Evolutionary conservation across 2,888 invertebrate genomes (phyloP).

Genomic region (Acanthoscelides obtectus): DNA sequence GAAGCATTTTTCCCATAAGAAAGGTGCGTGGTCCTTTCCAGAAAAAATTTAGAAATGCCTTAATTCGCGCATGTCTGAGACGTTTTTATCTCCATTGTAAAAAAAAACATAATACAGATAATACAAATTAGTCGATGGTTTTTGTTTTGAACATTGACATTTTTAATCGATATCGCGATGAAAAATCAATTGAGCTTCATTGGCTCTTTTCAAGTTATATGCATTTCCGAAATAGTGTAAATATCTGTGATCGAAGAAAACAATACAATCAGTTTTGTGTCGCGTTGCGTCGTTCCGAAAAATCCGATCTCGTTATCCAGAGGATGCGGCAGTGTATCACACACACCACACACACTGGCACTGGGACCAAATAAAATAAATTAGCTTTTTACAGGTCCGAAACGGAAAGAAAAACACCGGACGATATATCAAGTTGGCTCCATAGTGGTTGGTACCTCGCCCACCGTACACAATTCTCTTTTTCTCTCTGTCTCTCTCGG

Average conservation of each 20-base stretch:
- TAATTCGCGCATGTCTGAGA: no score
- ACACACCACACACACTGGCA: no score
- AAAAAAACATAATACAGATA: no score
- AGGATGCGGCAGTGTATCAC: conserved; percentile 23
- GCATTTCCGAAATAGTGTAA: neutral
- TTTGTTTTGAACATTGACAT: no score
- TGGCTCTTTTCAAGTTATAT: no score
- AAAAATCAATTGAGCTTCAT: no score
- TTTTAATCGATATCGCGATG: no score
- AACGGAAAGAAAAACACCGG: conserved; percentile 24
- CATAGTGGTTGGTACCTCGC: neutral
- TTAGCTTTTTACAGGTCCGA: conserved; percentile 27
- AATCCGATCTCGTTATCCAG: neutral
- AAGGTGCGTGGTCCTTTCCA: no score
- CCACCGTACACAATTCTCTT: neutral
- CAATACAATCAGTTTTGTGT: neutral
- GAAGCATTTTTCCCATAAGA: no score
- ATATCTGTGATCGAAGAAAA: neutral
- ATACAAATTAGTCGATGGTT: no score
- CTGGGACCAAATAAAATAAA: conserved; percentile 32
- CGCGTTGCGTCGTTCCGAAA: neutral
- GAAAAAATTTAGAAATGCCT: no score
- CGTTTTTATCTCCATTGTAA: no score
- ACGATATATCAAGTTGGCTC: conserved; percentile 33
- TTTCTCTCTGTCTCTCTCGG: neutral